Base-by-base conservation (phyloP, 2,888 invertebrate genomes). In the Agelastica alni region DNA sequence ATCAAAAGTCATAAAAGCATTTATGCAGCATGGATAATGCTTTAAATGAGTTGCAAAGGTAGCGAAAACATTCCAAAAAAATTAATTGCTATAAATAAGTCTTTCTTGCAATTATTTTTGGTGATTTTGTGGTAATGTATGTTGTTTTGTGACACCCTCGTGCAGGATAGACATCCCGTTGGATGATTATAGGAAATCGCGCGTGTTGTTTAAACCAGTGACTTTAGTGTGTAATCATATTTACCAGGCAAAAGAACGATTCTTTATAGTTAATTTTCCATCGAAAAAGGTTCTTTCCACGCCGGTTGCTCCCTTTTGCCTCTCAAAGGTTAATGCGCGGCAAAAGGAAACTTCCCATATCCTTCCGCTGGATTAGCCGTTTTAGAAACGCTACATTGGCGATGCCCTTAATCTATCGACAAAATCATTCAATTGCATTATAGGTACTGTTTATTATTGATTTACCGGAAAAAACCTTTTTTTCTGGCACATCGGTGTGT, bases 301-400 rank as follows among this genome's bases (percentile, higher is more conserved):
- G 68, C 72, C 69, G 67, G 70, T 74, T 70, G 72, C 67, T 49
- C 65, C 70, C 71, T 71, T 73, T 74, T 68, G 65, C 66, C 70
- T 67, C 69, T 72, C 73, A 74, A 74, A 73, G 73, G 74, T 73
- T 74, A 74, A 74, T 74, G 72, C 71, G 73, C 72, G 70, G 68
- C 68, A 70, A 75, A 75, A 75, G 75, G 73, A 74, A 75, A 73
- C 72, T 71, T 72, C 70, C 73, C 71, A 70, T 71, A 69, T 64
- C 66, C 68, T 75, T 74, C 71, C 72, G 65, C 68, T 64, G 63
- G 61, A 71, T 72, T 74, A 70, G 69, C 64, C 71, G 62, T 62
- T 60, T 74, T 74, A 71, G 61, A 39, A 54, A 65, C 71, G 73
- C 73, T 71, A 68, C 71, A 75, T 74, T 68, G 68, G 64, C 62